Evolutionary conservation across 2,113 vertebrate genomes (phyloP), one percentile per base, ranked within the genome.

Genomic region (Platysternon megacephalum): DNA sequence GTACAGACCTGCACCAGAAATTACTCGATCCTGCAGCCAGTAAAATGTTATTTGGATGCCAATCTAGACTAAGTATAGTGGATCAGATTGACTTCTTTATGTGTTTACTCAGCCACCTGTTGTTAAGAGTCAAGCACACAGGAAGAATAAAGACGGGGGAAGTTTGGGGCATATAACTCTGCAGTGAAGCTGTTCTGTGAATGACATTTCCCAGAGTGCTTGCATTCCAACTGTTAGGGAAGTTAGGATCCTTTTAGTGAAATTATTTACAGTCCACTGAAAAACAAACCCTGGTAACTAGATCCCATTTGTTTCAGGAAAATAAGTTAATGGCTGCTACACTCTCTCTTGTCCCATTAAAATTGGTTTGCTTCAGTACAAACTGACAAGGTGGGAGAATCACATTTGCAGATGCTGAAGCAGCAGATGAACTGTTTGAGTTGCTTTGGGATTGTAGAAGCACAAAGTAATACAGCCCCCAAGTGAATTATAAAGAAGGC

Each of bases 51-150:
- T 99, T 99, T 88, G 99, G 99, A 97, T 99, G 99, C 99, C 99
- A 99, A 97, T 99, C 99, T 97, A 99, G 97, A 97, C 98, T 99
- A 89, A 99, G 99, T 96, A 99, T 97, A 32, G 99, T 99, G 90
- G 99, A 99, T 94, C 99, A 99, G 95, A 99, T 98, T 0, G 98
- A 98, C 96, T 99, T 99, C 93, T 98, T 99, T 97, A 98, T 98
- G 98, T 99, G 99, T 98, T 99, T 99, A 97, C 99, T 99, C 92
- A 99, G 99, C 99, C 99, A 99, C 99, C 99, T 99, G 94, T 85
- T 95, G 92, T 81, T 89, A 26, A 88, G 91, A 88, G 87, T 86
- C 74, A 42, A 97, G 87, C 82, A 78, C 55, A 12, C 32, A 48
- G 91, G 91, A 87, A 76, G 90, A 85, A 76, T 2, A 17, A 49